Evolutionary conservation across 2,113 vertebrate genomes (phyloP), one percentile per base, ranked within the genome.

Genomic region (Vidua chalybeata): DNA sequence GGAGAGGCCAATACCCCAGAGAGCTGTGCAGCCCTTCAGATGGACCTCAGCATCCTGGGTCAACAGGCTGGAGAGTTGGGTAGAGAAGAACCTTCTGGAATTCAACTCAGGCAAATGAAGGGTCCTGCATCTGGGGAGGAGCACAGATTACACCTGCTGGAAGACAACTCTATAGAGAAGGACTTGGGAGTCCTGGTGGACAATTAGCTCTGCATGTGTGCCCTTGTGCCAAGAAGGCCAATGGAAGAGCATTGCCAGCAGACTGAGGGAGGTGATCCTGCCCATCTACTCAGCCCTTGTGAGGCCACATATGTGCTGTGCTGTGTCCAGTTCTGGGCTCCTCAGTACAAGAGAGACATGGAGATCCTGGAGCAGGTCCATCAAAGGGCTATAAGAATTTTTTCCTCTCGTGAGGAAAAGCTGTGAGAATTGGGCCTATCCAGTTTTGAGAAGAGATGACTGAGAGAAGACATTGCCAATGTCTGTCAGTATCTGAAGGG

Each of bases 31-130:
- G 17, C 59, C 37, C 43, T 16, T 45, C 52, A 37, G 45, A 88
- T 0, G 4, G 51, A 43, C n/a, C 41, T 10, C 1, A 1, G 21
- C 20, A 48, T 11, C 20, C 20, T 48, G 46, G 46, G 46, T 11
- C 10, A 2, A 12, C 16, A 56, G 35, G 7, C 21, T 43, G 31
- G 21, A 51, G 31, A 30, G 11, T 0, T 27, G 17, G 33, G 17
- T 11, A 73, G 51, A 49, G 26, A 37, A 43, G 26, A 51, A 18
- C 3, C 3, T 56, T 43, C 22, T 51, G 27, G n/a, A 66, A 73
- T 43, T 73, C 59, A 43, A 2, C 1, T 3, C 3, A 51, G 21
- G 10, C 20, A 64, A 31, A 27, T 26, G 6, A 31, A 48, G 35
- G 13, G 3, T 54, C 23, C 30, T 71, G 15, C 15, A 21, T 10